phyloP scores from a whole-genome alignment of 2,113 vertebrate genomes.

The Dryoscopus gambensis region DNA sequence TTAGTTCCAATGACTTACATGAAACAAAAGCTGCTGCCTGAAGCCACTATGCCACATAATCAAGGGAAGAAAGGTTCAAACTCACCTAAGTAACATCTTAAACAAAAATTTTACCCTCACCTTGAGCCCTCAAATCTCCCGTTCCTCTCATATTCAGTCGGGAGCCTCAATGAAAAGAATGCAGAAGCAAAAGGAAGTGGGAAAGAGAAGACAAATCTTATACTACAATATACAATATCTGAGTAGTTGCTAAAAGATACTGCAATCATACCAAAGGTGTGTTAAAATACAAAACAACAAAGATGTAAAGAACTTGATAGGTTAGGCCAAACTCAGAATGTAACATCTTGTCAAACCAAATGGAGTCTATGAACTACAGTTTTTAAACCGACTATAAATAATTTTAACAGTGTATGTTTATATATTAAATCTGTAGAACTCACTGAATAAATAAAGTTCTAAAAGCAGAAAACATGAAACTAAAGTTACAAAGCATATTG shows the following conservation, averaged over 20 bases:
- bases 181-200: slow-evolving; percentile 76
- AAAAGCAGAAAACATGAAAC: background rate
- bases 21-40: slow-evolving; percentile 25
- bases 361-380: background rate
- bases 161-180: slow-evolving; percentile 87
- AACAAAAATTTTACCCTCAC: slow-evolving; percentile 85
- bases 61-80: slow-evolving; percentile 34
- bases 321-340: slow-evolving; percentile 6
- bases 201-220: slow-evolving; percentile 81
- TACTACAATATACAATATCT: slow-evolving; percentile 48
- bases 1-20: slow-evolving; percentile 40
- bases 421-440: background rate
- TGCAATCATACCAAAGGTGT: background rate
- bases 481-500: background rate
- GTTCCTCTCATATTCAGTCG: slow-evolving; percentile 98
- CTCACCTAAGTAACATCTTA: slow-evolving; percentile 56
- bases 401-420: background rate
- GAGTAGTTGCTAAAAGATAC: slow-evolving; percentile 28
- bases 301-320: slow-evolving; percentile 61
- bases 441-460: background rate
- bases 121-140: slow-evolving; percentile 99
- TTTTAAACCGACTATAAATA: background rate
- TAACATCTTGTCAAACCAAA: background rate
- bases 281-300: slow-evolving; percentile 34
- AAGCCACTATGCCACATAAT: slow-evolving; percentile 17